Conservation (phyloP, 2,113 vertebrate genomes). For the Marcusenius ussheri region DNA sequence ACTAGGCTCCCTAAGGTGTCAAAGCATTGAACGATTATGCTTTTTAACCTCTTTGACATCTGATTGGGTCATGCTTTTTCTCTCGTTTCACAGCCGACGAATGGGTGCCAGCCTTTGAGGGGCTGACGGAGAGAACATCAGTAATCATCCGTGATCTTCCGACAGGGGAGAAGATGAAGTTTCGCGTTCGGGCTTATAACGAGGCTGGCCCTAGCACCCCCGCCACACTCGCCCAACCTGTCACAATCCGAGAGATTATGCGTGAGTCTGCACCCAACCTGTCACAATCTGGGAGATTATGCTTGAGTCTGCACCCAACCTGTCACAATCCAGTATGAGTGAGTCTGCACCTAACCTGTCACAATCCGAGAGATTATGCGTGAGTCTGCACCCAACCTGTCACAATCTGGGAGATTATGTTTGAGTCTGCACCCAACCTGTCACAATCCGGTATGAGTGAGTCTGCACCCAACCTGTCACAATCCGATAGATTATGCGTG, state of each 20-base stretch:
- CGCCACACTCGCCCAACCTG: slow-evolving; percentile 63
- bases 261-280: slow-evolving; percentile 64
- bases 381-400: no score
- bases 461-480: no score
- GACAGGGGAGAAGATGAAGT: slow-evolving; percentile 78
- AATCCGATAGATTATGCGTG: no score
- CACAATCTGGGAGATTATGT: no score
- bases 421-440: no score
- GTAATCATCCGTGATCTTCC: slow-evolving; percentile 70
- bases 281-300: no score
- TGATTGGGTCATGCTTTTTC: background rate
- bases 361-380: no score
- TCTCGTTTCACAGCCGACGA: slow-evolving; percentile 64
- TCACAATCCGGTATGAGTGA: no score
- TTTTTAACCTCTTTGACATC: background rate
- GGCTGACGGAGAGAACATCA: slow-evolving; percentile 73
- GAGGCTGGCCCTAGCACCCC: slow-evolving; percentile 78
- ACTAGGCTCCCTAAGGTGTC: background rate
- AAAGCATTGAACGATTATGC: background rate
- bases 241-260: slow-evolving; percentile 87
- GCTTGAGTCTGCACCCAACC: no score
- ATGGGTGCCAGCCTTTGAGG: slow-evolving; percentile 75
- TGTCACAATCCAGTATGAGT: no score
- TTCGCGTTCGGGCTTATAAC: slow-evolving; percentile 82
- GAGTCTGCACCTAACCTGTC: no score